These are phyloP conservation scores for Progne subis DNA, from an alignment of 2,113 vertebrate species.

Conservation along the genomic window DNA sequence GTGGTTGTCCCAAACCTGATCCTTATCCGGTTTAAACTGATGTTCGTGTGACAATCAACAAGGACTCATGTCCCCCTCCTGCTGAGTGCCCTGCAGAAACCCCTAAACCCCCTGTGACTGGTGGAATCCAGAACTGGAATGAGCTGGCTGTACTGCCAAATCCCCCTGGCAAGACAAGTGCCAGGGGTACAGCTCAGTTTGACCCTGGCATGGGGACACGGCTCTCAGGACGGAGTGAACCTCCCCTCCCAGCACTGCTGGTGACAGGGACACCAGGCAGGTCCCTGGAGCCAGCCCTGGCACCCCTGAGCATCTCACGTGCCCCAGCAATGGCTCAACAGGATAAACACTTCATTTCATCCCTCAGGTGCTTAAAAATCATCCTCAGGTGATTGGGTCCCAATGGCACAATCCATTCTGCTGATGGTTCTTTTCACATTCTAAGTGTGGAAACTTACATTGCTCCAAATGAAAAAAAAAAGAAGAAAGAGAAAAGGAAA, in stretches of 20 bases:
- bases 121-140: background rate
- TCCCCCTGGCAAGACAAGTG: fast-evolving
- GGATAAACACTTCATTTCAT: background rate
- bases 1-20: background rate
- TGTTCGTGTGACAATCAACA: background rate
- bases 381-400: background rate
- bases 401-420: background rate
- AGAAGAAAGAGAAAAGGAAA: too few relatives aligned
- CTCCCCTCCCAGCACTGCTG: fast-evolving
- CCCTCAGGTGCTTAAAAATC: background rate
- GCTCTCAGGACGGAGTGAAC: background rate
- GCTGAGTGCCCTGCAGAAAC: background rate
- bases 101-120: background rate
- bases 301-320: background rate
- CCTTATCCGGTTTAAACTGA: background rate
- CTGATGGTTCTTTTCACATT: background rate
- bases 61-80: background rate
- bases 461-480: background rate
- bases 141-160: background rate
- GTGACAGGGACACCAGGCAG: background rate
- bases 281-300: too few relatives aligned
- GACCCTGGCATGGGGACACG: background rate
- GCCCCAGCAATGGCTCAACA: background rate
- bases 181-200: fast-evolving
- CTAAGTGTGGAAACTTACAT: background rate